These are phyloP conservation scores for Cosmorhoe ocellata DNA, from an alignment of 2,888 invertebrate species.

Conservation along the genomic window DNA sequence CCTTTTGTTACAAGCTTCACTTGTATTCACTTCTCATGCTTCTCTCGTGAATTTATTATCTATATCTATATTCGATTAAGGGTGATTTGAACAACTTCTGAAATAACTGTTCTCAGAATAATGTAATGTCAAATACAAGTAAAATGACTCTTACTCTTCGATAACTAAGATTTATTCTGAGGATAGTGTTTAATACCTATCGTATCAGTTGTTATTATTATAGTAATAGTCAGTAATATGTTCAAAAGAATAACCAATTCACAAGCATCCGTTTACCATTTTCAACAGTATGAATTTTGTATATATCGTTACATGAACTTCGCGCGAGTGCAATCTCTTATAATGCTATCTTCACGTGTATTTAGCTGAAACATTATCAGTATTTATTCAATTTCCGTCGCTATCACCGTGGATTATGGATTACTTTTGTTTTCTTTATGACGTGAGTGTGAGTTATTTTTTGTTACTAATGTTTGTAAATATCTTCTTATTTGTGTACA, in stretches of 20 bases:
- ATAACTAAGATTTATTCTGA: too few species aligned
- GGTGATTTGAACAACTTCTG: too few species aligned
- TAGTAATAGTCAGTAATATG: too few species aligned
- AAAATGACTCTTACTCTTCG: too few species aligned
- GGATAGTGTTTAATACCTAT: too few species aligned
- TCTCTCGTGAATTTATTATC: too few species aligned
- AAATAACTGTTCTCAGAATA: too few species aligned
- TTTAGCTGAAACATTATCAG: slow-evolving; percentile 26
- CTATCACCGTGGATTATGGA: slow-evolving; percentile 36
- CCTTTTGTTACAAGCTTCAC: slow-evolving; percentile 10
- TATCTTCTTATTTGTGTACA: background rate
- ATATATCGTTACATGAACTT: slow-evolving; percentile 19
- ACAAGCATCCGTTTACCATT: background rate
- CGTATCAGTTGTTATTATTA: too few species aligned
- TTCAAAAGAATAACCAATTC: slow-evolving; percentile 10
- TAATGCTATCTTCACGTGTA: slow-evolving; percentile 17
- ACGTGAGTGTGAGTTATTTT: slow-evolving; percentile 45
- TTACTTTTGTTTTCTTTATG: slow-evolving; percentile 45
- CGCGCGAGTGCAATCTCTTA: slow-evolving; percentile 16
- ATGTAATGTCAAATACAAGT: too few species aligned
- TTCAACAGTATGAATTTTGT: background rate
- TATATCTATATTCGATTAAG: too few species aligned
- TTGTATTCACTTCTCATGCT: background rate
- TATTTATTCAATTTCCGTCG: slow-evolving; percentile 39
- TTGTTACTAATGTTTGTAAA: slow-evolving; percentile 24